Evolutionary conservation across 2,888 invertebrate genomes (phyloP).

Genomic region (Ecliptopera silaceata): DNA sequence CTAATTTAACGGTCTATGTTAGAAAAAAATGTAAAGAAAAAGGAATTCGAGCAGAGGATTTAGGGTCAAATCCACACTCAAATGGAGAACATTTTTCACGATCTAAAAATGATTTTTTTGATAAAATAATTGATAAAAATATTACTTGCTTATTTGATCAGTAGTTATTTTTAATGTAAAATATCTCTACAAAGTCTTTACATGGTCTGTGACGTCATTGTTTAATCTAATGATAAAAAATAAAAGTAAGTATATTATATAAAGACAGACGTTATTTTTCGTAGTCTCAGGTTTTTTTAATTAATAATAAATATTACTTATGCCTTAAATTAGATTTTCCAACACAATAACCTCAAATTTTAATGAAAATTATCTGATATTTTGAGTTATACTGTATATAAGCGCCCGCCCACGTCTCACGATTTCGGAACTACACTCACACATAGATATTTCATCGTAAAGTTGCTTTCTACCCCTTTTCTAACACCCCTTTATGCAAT

Average conservation of each 20-base stretch:
- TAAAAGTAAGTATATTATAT: too few relatives aligned
- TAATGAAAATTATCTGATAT: conserved; percentile 7
- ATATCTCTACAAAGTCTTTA: too few relatives aligned
- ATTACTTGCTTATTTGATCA: too few relatives aligned
- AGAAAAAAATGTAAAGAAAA: too few relatives aligned
- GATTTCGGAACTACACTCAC: conserved; percentile 71
- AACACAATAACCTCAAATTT: background rate
- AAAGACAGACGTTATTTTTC: too few relatives aligned
- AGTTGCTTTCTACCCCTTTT: conserved; percentile 47
- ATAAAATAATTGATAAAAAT: conserved; percentile 75
- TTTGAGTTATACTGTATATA: conserved; percentile 47
- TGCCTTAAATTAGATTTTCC: background rate
- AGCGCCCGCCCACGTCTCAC: conserved; percentile 66
- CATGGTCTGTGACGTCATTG: too few relatives aligned
- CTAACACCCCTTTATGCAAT: conserved; percentile 29
- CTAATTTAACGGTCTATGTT: too few relatives aligned
- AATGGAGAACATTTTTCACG: conserved; percentile 86
- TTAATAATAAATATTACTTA: too few relatives aligned
- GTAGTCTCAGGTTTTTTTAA: too few relatives aligned
- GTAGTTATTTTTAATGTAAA: too few relatives aligned
- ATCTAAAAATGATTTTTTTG: conserved; percentile 82
- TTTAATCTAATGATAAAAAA: too few relatives aligned
- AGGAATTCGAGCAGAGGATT: too few relatives aligned
- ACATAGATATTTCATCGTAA: conserved; percentile 64
- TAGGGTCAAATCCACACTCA: conserved; percentile 78